Evolutionary conservation across 2,113 vertebrate species (phyloP), one percentile per base, ranked within the genome.

Genomic region (Epinephelus lanceolatus): DNA sequence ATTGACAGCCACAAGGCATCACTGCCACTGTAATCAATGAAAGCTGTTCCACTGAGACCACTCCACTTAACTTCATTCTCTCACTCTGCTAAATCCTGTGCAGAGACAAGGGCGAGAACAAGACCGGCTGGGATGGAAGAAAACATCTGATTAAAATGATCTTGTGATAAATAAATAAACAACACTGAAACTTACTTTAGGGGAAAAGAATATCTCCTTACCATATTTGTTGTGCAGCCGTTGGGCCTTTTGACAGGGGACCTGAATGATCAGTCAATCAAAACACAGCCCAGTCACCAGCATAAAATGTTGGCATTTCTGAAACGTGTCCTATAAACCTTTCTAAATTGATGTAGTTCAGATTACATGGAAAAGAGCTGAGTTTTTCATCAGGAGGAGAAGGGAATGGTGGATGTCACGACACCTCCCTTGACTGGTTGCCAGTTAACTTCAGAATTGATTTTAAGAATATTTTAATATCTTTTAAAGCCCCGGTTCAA

Each of bases 1-100:
- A 53, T 61, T 59, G 27, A 42, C 42, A 78, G 76, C 72, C 65
- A 67, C 30, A 42, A 59, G 14, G 76, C 65, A 68, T 77, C 71
- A 18, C 47, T 72, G 68, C 33, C 45, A 18, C 23, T 37, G 18
- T 55, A 78, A 74, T 87, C 55, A 79, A 63, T 81, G 37, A 68
- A 72, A 57, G 47, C 55, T 9, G 71, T 60, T 84, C 60, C 75
- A 56, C 65, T 62, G 23, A 42, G 55, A 45, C 72, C 62, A 1
- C 40, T 42, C 40, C 40, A 45, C 42, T 37, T 37, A 51, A 59
- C 21, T 67, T 71, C 21, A 63, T 42, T 7, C 14, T 56, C 77
- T 81, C 68, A 69, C 55, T 76, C 21, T 45, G 52, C 70, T 76
- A 47, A 65, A 63, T 55, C 74, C 56, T 71, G 5, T 33, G 37